Evolutionary conservation across 1,140 invertebrate species (phyloP), one percentile per base, ranked within the genome.

Genomic region (Listronotus oregonensis): DNA sequence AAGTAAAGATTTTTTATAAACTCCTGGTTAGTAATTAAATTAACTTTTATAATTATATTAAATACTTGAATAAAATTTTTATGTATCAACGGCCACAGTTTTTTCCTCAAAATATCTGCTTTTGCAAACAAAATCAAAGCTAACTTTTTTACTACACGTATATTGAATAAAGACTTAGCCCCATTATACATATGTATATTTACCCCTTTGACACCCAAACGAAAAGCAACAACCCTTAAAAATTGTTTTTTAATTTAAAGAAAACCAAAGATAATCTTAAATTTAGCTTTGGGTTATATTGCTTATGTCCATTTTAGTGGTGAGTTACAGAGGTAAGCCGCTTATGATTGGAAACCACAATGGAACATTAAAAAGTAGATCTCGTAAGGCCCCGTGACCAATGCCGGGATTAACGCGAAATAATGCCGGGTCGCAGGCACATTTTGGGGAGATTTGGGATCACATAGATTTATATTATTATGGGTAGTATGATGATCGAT

Each of bases 361-460:
- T 68, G 56, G 69, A 72, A 77, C 73, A 77, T 77, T 77, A 77
- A 77, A 77, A 77, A 77, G 58, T 77, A 75, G 75, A 77, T 75
- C 74, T 73, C 66, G 69, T 51, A 70, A 75, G 72, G 71, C 66
- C 68, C 71, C 70, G 70, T 75, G 75, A 74, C 73, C 73, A 76
- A 74, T 73, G 71, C 57, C 8, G 50, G 73, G 74, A 77, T 77
- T 76, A 77, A 74, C 75, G 61, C 62, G 69, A 71, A 66, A 72
- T 68, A 64, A 64, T 59, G 44, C 39, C 46, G n/a, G 54, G 8
- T 37, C 34, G 34, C 27, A n/a, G 17, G 15, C 27, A 44, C 57
- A 49, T 39, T 60, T 60, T 49, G 46, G 57, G 57, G 57, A 49
- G 57, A 49, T 60, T 60, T 50, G 15, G 37, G 27, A n/a, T 12